Base-by-base conservation (phyloP, 2,888 invertebrate genomes). In the Heliconius ismenius region DNA sequence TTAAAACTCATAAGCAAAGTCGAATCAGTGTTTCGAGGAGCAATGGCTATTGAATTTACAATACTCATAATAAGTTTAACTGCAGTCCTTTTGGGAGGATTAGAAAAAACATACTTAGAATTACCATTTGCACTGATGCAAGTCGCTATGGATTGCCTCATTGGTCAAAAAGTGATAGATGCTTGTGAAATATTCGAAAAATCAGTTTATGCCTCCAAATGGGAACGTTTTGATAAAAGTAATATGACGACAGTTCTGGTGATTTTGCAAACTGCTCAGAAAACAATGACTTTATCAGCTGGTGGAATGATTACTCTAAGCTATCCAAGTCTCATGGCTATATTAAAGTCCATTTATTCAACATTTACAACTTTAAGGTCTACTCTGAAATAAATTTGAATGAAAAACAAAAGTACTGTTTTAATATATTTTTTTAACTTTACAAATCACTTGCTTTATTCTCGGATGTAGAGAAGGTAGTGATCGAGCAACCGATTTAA, bases 251-350 rank as follows among this genome's bases (percentile, higher is more conserved):
- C 86, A 24, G 85, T 91, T 0, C 75, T 87, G 18, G 64, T 90
- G 6, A 87, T 92, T 80, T 81, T 91, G 36, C 87, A 86, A 74
- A 89, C 81, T 72, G 80, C 91, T 0, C 92, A 91, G 80, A 91
- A 87, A 76, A 87, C 86, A 0, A 75, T 90, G 81, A 83, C 79
- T 1, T 60, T 91, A n/a, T 88, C 91, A 1, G 91, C 90, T 1
- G 92, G 91, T 0, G 89, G 90, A 0, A 80, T 91, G 1, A 82
- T 86, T 0, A 83, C 80, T 28, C 81, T 91, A 28, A 88, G 83
- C 68, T 90, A 87, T 62, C 81, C 79, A 3, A 87, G 87, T 7
- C 79, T 92, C 2, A 89, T 90, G 89, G 82, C 85, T 1, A 84
- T 91, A 0, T 80, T 86, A 1, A 89, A 83, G 68, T 85, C 86